phyloP scores from a whole-genome alignment of 2,113 vertebrate species.

The Daphoenositta chrysoptera region DNA sequence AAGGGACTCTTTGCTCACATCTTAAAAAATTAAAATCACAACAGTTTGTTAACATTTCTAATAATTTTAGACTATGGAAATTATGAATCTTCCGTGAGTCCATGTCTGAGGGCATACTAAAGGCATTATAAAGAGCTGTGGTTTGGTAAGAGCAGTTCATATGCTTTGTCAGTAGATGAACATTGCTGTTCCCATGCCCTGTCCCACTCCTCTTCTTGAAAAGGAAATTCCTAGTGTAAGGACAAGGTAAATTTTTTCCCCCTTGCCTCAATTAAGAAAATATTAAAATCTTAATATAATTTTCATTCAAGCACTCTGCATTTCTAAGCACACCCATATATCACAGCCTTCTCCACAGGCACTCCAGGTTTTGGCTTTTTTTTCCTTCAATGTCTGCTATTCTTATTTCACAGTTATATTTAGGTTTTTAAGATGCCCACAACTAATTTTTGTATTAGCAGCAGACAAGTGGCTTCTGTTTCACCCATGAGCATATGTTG shows the following conservation, averaged over 20 bases:
- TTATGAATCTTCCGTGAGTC: not conserved
- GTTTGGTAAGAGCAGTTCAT: not conserved
- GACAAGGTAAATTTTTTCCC: not conserved
- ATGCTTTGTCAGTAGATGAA: not conserved
- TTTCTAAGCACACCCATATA: not conserved
- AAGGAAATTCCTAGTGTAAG: not conserved
- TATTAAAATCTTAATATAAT: not conserved
- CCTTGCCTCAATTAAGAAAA: not conserved
- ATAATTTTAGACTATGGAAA: not conserved
- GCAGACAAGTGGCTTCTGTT: not conserved
- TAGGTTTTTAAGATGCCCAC: not conserved
- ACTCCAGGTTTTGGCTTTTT: not conserved
- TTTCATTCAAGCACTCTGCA: not conserved
- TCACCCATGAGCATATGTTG: not conserved
- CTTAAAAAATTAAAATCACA: not conserved
- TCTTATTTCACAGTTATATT: not conserved
- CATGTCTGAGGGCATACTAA: not conserved
- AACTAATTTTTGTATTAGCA: not conserved
- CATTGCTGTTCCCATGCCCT: not conserved
- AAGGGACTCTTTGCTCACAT: not conserved
- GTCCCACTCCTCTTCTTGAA: not conserved
- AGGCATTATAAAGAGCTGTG: not conserved
- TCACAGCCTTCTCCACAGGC: not conserved
- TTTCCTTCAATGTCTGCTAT: not conserved
- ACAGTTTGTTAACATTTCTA: not conserved